Conservation (phyloP, 2,113 vertebrate species). For the Labrus mixtus region DNA sequence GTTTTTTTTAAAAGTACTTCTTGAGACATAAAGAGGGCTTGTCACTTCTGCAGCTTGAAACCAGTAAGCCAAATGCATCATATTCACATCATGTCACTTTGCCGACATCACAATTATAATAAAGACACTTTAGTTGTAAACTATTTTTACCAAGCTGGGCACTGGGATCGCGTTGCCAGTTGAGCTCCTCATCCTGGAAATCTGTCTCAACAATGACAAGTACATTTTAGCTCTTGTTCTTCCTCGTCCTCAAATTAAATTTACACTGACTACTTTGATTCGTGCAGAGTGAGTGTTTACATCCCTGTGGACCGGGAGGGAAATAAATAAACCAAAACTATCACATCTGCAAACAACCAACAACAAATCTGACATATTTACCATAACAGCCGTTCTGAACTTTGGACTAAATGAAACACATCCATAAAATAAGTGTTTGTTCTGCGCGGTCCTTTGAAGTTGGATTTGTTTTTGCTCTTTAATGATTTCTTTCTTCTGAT, state of each 20-base stretch:
- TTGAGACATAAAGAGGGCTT: constrained; percentile 22
- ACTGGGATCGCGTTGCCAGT: constrained; percentile 56
- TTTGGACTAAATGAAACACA: constrained; percentile 82
- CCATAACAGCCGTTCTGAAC: constrained; percentile 80
- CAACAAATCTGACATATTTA: constrained; percentile 84
- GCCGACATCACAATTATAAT: constrained; percentile 60
- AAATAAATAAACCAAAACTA: constrained; percentile 81
- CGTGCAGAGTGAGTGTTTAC: constrained; percentile 78
- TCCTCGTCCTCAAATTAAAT: constrained; percentile 81
- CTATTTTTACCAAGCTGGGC: constrained; percentile 65
- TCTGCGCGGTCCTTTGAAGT: constrained; percentile 82
- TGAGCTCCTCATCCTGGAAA: constrained; percentile 65
- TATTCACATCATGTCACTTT: constrained; percentile 54
- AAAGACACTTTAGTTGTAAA: constrained; percentile 51
- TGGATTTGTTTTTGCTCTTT: constrained; percentile 85
- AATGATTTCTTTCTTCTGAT: constrained; percentile 85
- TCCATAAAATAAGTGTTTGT: constrained; percentile 87
- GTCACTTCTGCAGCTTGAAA: constrained; percentile 45
- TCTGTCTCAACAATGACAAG: constrained; percentile 74
- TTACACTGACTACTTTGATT: constrained; percentile 81
- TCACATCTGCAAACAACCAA: constrained; percentile 79
- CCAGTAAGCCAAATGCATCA: constrained; percentile 54
- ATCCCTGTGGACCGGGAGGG: constrained; percentile 76
- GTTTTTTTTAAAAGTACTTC: not conserved
- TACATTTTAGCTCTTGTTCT: constrained; percentile 78